Base-by-base conservation (phyloP, 2,113 vertebrate species). In the Peromyscus polionotus region DNA sequence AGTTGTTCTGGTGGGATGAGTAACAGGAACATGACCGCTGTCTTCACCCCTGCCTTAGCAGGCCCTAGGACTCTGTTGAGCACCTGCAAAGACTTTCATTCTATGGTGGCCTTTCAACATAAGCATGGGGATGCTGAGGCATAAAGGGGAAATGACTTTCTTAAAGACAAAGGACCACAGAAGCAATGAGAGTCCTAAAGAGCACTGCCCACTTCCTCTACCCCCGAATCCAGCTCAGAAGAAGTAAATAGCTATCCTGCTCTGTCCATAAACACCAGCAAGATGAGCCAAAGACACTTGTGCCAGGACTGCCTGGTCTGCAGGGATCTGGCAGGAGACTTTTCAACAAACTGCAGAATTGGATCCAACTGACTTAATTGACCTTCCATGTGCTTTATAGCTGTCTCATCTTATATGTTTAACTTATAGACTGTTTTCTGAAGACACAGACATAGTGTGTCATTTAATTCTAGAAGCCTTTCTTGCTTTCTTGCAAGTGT, bases 91-190 rank as follows among this genome's bases (percentile, higher is more conserved):
- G 39, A 57, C 17, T 24, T 7, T 24, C 9, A 2, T 36, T 63
- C 28, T 17, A 14, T 16, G 33, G 51, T 11, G 10, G 1, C n/a
- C 54, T 12, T 59, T 19, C 59, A 20, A 33, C 59, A 13, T 0
- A 33, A 28, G 48, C 28, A 3, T 0, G 7, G 28, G 36, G 14
- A 33, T 0, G 0, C 31, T 16, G 16, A 45, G 31, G 12, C 19
- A 77, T 14, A 26, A 36, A 1, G 42, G 48, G 17, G 45, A n/a
- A 48, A 67, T 1, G 9, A 51, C 1, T 19, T 4, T 2, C 28
- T 72, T 17, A 39, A n/a, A 26, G 45, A 67, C 54, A 19, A 45
- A 70, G 5, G 39, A 11, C 28, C 61, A 10, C 16, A 48, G 36
- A 36, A n/a, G 31, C 1, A 51, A 0, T 0, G 8, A 54, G 33